Evolutionary conservation across 2,797 vertebrate species (phyloP).

Genomic region (Rhynchotus rufescens): DNA sequence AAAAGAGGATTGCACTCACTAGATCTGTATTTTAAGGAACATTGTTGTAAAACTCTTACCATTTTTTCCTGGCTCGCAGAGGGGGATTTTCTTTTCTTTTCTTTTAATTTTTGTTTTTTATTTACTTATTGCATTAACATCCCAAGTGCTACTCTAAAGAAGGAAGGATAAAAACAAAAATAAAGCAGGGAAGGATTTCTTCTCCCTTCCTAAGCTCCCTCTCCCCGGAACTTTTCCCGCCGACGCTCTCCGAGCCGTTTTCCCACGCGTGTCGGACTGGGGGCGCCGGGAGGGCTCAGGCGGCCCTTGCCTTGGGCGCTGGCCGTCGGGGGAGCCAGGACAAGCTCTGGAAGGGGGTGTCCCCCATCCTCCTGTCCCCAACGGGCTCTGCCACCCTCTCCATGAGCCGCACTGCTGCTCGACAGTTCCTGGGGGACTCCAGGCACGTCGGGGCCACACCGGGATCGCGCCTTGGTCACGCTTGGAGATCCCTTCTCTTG

Average conservation of each 20-base stretch:
- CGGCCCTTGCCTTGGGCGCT: background rate
- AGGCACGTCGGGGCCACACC: background rate
- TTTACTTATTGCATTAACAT: background rate
- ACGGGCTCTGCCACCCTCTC: background rate
- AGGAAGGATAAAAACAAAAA: background rate
- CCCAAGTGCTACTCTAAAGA: background rate
- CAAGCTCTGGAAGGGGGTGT: background rate
- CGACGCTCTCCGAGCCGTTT: background rate
- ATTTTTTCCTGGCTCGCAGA: constrained; percentile 25
- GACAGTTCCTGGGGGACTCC: background rate
- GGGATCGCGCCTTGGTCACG: accelerated
- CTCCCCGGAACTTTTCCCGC: background rate
- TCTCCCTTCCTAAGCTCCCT: accelerated
- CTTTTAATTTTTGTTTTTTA: background rate
- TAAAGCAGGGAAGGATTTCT: background rate
- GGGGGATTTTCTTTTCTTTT: background rate
- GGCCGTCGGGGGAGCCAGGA: too few species aligned
- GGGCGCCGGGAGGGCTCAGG: background rate
- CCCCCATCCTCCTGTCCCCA: too few species aligned
- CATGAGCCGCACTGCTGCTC: background rate
- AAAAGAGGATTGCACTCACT: background rate
- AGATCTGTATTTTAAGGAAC: constrained; percentile 42
- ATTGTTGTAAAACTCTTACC: constrained; percentile 6
- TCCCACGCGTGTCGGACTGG: background rate
- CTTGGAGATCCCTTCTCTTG: accelerated